Base-by-base conservation (phyloP, 1,140 invertebrate species). In the Helicoverpa armigera region DNA sequence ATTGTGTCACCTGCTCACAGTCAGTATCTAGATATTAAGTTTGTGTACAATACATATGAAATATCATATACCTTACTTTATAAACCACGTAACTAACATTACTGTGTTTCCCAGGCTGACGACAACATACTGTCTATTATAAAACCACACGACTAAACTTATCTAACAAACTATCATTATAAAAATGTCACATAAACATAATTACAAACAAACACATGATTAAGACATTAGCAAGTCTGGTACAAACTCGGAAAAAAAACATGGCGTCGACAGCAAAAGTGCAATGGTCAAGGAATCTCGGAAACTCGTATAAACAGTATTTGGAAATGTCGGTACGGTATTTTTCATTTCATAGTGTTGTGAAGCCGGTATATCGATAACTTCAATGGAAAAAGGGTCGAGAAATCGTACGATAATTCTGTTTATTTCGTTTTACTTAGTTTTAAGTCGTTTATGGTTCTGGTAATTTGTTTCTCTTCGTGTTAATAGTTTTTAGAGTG, bases 211-310 rank as follows among this genome's bases (percentile, higher is more conserved):
- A 70, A 53, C 67, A 29, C 53, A 3, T 54, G 23, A 72, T 72
- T 14, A 72, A 72, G 69, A 72, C 69, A 72, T 72, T 72, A 72
- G 69, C 23, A 51, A 72, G 48, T 72, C 65, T 50, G 1, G 7
- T 51, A 61, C 13, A 65, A 31, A 9, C 16, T 1, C 0, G 31
- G 3, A 13, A 10, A 70, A 72, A 70, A 72, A 72, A 31, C 4
- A 54, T n/a, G 12, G 50, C 48, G 69, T 72, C 11, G 50, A 13
- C 12, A 54, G 16, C 10, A 70, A 70, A 29, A 12, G 69, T 31
- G 50, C 69, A 51, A 16, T 53, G 50, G 69, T 4, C 50, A 12
- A 9, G 12, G 69, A 72, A 51, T 72, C 48, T 54, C 48, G 18
- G 67, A 61, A 61, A n/a, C 12, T 23, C 3, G 69, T 3, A 72